A percentile compares a stretch with the other conserved stretches of the same genome.
phyloP scores from a whole-genome alignment of 2,797 vertebrate genomes.

The Chrosomus eos region DNA sequence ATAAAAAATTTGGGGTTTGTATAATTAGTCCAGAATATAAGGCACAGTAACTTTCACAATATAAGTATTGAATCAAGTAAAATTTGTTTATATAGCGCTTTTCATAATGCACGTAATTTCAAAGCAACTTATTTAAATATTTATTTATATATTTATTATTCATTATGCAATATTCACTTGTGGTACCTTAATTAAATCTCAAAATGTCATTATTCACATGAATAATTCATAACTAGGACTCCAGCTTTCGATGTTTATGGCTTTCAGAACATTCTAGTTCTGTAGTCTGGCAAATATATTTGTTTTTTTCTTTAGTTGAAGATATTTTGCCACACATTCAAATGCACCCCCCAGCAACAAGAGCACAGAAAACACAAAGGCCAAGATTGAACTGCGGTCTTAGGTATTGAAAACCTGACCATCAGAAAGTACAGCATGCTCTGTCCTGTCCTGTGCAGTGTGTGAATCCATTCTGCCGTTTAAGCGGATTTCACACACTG shows the following conservation, averaged over 20 bases:
- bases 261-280: neutral
- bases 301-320: neutral
- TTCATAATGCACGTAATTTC: neutral
- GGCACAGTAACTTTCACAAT: neutral
- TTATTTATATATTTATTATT: neutral
- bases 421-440: constrained; percentile 10
- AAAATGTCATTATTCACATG: neutral
- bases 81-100: neutral
- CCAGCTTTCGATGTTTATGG: constrained; percentile 18
- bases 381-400: neutral
- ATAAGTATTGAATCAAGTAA: neutral
- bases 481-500: neutral
- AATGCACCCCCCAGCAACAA: neutral
- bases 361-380: constrained; percentile 1
- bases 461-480: neutral
- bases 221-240: constrained; percentile 14
- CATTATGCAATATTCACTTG: constrained; percentile 10
- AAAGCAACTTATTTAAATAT: neutral
- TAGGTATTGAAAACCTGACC: neutral
- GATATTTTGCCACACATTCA: neutral
- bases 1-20: neutral
- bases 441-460: neutral
- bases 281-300: neutral
- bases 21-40: neutral
- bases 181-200: constrained; percentile 9